Conservation (phyloP, 2,797 vertebrate species). For the Cyprinella venusta region DNA sequence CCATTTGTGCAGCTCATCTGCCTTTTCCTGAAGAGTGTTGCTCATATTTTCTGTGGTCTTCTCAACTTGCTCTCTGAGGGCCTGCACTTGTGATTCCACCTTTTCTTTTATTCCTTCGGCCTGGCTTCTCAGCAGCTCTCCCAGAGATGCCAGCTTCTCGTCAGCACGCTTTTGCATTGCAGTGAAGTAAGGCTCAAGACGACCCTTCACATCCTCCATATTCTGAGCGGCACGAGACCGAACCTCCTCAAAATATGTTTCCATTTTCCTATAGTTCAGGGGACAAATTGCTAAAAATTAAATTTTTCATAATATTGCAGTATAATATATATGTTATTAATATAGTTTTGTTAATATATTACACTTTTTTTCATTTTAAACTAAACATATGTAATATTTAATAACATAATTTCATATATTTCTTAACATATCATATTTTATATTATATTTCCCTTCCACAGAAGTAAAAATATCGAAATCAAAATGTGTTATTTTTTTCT, state of each 20-base stretch:
- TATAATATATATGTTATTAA: too few species aligned
- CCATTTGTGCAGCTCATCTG: conserved; percentile 72
- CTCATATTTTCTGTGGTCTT: conserved; percentile 63
- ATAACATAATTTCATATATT: neutral
- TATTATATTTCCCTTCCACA: neutral
- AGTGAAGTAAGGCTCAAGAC: conserved; percentile 69
- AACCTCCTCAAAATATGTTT: conserved; percentile 65
- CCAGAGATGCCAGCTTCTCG: conserved; percentile 69
- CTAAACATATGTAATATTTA: neutral
- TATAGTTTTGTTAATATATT: too few species aligned
- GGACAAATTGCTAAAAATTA: neutral
- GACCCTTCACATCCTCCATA: conserved; percentile 63
- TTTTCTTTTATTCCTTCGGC: conserved; percentile 64
- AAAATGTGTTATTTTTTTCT: neutral
- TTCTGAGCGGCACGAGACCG: conserved; percentile 64
- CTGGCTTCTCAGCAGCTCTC: conserved; percentile 66
- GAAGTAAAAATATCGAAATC: neutral
- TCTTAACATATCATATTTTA: too few species aligned
- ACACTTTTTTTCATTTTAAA: too few species aligned
- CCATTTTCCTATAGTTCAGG: conserved; percentile 66
- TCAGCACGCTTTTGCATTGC: conserved; percentile 72
- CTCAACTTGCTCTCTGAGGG: conserved; percentile 66
- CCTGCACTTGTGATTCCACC: conserved; percentile 59
- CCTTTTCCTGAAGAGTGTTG: conserved; percentile 66
- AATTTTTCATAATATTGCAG: neutral